Base-by-base conservation (phyloP, 2,888 invertebrate genomes). In the Tortricodes alternella region DNA sequence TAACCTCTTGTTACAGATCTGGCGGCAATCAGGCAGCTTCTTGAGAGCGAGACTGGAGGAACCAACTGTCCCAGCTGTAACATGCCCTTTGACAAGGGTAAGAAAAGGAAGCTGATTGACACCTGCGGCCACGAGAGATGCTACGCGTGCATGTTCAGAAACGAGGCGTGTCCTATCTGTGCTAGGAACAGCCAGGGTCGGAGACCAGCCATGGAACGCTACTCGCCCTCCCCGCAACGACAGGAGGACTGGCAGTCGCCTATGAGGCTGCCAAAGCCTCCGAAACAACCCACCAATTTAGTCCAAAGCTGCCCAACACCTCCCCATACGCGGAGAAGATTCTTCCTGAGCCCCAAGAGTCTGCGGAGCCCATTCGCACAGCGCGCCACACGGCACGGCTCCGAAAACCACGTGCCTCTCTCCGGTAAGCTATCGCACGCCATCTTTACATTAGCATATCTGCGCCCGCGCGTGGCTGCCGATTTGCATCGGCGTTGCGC, bases 81-180 rank as follows among this genome's bases (percentile, higher is more conserved):
- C 85, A 96, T 97, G 94, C 97, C 97, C 70, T 98, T 97, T 91
- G 98, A 98, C 90, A 97, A 97, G 90, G 98, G 98, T 85, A 98
- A 98, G 91, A 97, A 98, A 90, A 94, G 98, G 86, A 95, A 96
- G 83, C 92, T 98, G 76, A 97, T 98, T 80, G 98, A 98, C 92
- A 95, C 96, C 61, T 98, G 98, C 88, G 98, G 98, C 67, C 98
- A 98, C 92, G 98, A 98, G 83, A 92, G 97, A 62, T 98, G 98
- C 87, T 98, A 98, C 92, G 95, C 97, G 67, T 98, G 98, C 88
- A 95, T 98, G 94, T 97, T 97, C 92, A 94, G 95, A 71, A 97
- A 96, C 92, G 97, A 97, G 85, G 94, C 95, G 63, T 98, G 98
- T 84, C 97, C 97, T 29, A 92, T 97, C 64, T 98, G 98, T 84